Base-by-base conservation (phyloP, 1,140 invertebrate genomes). In the Micrasema longulum region DNA sequence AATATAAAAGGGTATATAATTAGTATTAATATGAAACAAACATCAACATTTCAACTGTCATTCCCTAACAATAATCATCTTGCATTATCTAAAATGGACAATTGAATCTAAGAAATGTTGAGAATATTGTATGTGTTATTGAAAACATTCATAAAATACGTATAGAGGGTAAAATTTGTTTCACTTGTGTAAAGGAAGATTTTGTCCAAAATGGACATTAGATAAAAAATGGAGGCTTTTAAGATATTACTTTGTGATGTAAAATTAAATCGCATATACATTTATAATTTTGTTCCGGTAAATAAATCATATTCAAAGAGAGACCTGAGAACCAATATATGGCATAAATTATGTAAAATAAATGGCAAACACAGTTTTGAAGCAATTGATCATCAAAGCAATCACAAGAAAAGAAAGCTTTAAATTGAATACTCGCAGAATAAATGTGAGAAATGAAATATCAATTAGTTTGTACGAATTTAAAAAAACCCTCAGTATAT, bases 401-500 rank as follows among this genome's bases (percentile, higher is more conserved):
- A 60, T 60, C 55, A 43, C 35, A 60, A 60, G 55, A 38, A 60
- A 43, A 60, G 36, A 41, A 60, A 60, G 55, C 55, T 60, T 60
- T 41, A 60, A 43, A 60, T 60, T 60, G 55, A 38, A 60, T 60
- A 60, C 36, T 60, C 55, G 55, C 55, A 60, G 55, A 60, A 41
- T 60, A 60, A 60, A 60, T 31, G 36, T 60, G 38, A 38, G 52
- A 12, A 55, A 55, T 55, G 52, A 55, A 55, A 55, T 60, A 60
- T 38, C 26, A 31, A 31, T 31, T 31, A 31, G 3, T 4, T 31
- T 31, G 2, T 31, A 4, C 2, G 2, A 41, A 41, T 60, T 41
- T 38, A 22, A n/a, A 23, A 52, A 60, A 60, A 60, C 55, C 55
- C 55, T 38, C 55, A 41, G 36, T 60, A 60, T 41, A 31, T 53